Conservation (phyloP, 2,113 vertebrate species). For the Chaetodon auriga region DNA sequence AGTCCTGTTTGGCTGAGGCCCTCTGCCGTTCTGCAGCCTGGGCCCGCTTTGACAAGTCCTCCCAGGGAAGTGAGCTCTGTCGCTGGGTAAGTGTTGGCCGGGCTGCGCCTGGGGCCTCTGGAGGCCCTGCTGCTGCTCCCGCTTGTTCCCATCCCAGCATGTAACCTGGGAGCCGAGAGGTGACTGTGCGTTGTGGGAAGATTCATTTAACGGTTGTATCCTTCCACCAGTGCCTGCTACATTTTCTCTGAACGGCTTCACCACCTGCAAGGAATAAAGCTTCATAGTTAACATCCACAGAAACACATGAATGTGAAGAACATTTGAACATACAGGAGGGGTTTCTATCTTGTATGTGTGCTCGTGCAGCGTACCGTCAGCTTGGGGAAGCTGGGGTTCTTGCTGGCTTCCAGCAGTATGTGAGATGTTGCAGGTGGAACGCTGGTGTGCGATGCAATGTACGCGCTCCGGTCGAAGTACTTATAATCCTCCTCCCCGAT, state of each 20-base stretch:
- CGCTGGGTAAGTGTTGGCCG: constrained; percentile 71
- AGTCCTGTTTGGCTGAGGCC: constrained; percentile 86
- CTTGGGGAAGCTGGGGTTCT: constrained; percentile 88
- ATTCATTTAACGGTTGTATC: constrained; percentile 77
- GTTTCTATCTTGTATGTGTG: not conserved
- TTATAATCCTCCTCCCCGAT: constrained; percentile 82
- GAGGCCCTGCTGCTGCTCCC: constrained; percentile 73
- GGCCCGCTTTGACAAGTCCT: constrained; percentile 81
- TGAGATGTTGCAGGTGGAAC: constrained; percentile 76
- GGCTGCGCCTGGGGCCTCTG: constrained; percentile 62
- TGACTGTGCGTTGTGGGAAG: constrained; percentile 74
- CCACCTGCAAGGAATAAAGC: constrained; percentile 80
- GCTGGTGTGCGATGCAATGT: constrained; percentile 74
- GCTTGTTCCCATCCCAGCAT: constrained; percentile 80
- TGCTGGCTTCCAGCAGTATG: constrained; percentile 89
- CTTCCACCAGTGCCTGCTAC: constrained; percentile 54
- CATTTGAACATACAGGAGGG: not conserved
- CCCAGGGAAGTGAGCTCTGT: constrained; percentile 78
- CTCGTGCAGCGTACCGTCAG: constrained; percentile 82
- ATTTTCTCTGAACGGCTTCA: constrained; percentile 87
- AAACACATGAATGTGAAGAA: not conserved
- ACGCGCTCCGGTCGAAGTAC: constrained; percentile 79
- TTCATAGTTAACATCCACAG: constrained; percentile 18
- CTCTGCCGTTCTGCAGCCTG: constrained; percentile 75
- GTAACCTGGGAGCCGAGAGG: constrained; percentile 78